A percentile compares a stretch with the other conserved stretches of the same genome.
Conservation (phyloP, 1,140 invertebrate species). For the Pogonomyrmex californicus region DNA sequence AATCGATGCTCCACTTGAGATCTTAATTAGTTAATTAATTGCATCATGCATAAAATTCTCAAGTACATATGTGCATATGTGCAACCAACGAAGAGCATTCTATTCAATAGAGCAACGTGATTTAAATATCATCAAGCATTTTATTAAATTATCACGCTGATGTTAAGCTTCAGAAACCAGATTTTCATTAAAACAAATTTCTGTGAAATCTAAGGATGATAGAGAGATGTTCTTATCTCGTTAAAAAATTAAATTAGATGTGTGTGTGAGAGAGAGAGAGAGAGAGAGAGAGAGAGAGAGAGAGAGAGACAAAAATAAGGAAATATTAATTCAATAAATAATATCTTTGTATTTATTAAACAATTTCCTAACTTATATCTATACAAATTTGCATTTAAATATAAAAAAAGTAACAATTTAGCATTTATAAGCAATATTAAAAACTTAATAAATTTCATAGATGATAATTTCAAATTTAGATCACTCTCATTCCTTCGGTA, state of each 20-base stretch:
- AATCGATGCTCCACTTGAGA: conserved; percentile 3
- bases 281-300: too few relatives aligned
- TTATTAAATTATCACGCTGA: neutral
- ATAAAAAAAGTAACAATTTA: neutral
- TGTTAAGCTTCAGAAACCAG: neutral
- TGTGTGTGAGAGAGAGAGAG: neutral
- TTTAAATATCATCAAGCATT: neutral
- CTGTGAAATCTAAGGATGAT: neutral
- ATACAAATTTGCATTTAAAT: neutral
- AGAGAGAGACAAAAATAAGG: neutral
- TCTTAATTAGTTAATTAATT: conserved; percentile 23
- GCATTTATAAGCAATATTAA: neutral
- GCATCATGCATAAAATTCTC: neutral
- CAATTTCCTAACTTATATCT: neutral
- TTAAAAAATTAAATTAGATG: neutral
- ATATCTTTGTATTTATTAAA: neutral
- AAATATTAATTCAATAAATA: neutral
- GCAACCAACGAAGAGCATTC: conserved; percentile 1
- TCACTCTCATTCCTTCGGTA: neutral
- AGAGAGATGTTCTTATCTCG: neutral
- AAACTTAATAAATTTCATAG: neutral
- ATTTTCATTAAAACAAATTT: neutral
- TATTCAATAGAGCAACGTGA: neutral
- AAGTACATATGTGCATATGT: too few relatives aligned
- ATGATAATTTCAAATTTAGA: neutral